Evolutionary conservation across 2,797 vertebrate genomes (phyloP), one percentile per base, ranked within the genome.

Genomic region (Eremophila alpestris): DNA sequence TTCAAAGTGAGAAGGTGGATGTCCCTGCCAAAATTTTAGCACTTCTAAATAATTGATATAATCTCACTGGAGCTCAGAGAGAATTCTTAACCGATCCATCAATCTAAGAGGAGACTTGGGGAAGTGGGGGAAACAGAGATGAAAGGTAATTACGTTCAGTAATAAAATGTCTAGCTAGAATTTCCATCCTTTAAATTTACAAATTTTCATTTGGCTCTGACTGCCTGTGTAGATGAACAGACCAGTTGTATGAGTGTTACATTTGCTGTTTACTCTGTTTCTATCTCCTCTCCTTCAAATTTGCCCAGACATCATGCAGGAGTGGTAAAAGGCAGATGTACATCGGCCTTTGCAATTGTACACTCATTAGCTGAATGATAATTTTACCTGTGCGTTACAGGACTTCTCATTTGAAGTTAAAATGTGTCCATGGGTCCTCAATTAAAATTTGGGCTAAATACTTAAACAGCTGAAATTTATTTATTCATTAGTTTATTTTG

Each of bases 41-140:
- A 82, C 34, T 93, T 96, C 56, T 87, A 93, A 97, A 96, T 93
- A 93, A 85, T 92, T 93, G 93, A 95, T 96, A 82, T 62, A 91
- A 94, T 95, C 92, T 93, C 83, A 75, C 48, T 56, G 59, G 60
- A 85, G 41, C 77, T 94, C 89, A 26, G 74, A 89, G 32, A 93
- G 34, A 71, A 90, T 79, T 95, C 69, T 76, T 86, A 89, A 88
- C 82, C 70, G 52, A 71, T 91, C 68, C 83, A 71, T 95, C 82
- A 91, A 90, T 95, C 73, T 49, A 16, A 88, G n/a, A 7, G 59
- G 59, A 86, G 59, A 84, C 48, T 65, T 38, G 34, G 59, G 23
- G 30, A 75, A 76, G 26, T 38, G 20, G 18, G 27, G 49, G n/a
- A 73, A 73, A 81, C 15, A 63, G 43, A 34, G 26, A 71, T 69